phyloP scores from a whole-genome alignment of 23 tunicate species.

The Phallusia fumigata region DNA sequence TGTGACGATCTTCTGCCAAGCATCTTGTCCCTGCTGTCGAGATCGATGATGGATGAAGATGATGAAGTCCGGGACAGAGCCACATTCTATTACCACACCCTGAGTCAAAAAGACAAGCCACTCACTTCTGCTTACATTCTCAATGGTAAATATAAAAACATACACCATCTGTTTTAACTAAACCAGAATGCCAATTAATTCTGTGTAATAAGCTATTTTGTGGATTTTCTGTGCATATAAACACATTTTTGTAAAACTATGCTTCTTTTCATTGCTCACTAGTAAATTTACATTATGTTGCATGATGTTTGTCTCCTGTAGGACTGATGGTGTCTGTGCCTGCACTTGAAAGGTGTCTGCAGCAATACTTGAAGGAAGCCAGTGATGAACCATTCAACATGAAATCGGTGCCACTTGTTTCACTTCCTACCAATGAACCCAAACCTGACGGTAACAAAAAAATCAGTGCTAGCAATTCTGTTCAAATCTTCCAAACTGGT shows the following conservation, averaged over 20 bases:
- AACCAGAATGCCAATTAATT: too few species aligned
- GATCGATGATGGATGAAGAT: conserved; percentile 98
- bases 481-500: too few species aligned
- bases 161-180: too few species aligned
- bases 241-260: neutral
- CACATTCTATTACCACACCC: conserved; percentile 85
- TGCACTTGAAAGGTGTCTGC: conserved; percentile 81
- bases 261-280: neutral
- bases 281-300: too few species aligned
- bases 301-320: neutral
- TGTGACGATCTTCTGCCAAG: conserved; percentile 82
- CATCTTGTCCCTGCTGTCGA: conserved; percentile 78
- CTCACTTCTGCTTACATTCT: conserved; percentile 86
- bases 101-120: conserved; percentile 52
- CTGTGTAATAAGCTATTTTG: too few species aligned
- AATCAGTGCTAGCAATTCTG: too few species aligned
- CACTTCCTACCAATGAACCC: conserved; percentile 39
- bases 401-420: conserved; percentile 85
- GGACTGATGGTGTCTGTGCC: conserved; percentile 89
- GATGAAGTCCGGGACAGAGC: conserved; percentile 99
- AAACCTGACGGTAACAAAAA: conserved; percentile 32
- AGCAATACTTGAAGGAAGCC: conserved; percentile 56
- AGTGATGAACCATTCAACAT: conserved; percentile 84
- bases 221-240: neutral
- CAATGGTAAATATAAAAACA: conserved; percentile 47